Conservation (phyloP, 2,888 invertebrate genomes). For the Xylota segnis region DNA sequence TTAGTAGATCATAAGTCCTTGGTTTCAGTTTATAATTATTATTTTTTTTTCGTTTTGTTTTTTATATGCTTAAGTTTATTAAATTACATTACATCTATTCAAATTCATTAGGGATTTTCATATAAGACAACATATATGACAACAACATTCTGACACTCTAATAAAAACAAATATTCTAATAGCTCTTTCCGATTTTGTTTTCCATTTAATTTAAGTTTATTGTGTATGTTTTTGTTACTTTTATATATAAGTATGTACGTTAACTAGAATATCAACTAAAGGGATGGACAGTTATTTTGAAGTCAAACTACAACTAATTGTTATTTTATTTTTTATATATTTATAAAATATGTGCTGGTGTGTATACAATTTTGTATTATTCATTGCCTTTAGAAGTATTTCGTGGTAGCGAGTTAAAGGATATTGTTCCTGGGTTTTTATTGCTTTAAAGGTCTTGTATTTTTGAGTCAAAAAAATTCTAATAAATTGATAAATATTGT, state of each 20-base stretch:
- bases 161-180: slow-evolving; percentile 28
- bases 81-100: slow-evolving; percentile 54
- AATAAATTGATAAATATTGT: no score
- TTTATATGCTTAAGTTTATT: slow-evolving; percentile 28
- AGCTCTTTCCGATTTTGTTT: slow-evolving; percentile 18
- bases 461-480: no score
- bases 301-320: slow-evolving; percentile 41
- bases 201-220: background rate
- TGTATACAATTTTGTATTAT: slow-evolving; percentile 8
- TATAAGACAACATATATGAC: slow-evolving; percentile 47
- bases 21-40: slow-evolving; percentile 59
- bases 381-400: slow-evolving; percentile 23
- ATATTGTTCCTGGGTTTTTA: background rate
- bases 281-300: slow-evolving; percentile 44
- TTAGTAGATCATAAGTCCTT: slow-evolving; percentile 71
- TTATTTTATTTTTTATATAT: slow-evolving; percentile 23
- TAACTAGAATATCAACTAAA: slow-evolving; percentile 45
- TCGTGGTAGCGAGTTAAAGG: background rate
- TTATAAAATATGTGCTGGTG: slow-evolving; percentile 28
- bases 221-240: slow-evolving; percentile 12
- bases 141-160: slow-evolving; percentile 49
- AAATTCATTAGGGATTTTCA: slow-evolving; percentile 42
- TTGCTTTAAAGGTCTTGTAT: no score
- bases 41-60: background rate
- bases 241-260: background rate